phyloP scores from a whole-genome alignment of 2,113 vertebrate genomes.

The Brachypteracias leptosomus region DNA sequence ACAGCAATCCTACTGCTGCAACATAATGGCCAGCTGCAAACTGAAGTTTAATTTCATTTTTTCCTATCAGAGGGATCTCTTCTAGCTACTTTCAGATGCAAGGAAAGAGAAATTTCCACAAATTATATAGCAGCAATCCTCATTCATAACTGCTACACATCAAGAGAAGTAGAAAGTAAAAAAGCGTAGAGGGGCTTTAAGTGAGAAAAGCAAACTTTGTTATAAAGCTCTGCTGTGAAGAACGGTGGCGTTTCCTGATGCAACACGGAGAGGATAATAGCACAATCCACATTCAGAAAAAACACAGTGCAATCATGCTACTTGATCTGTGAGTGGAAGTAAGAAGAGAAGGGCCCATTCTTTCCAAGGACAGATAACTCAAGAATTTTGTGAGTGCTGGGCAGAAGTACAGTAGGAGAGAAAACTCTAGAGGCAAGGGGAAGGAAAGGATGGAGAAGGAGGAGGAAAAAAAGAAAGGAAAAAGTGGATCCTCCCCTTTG shows the following conservation, averaged over 20 bases:
- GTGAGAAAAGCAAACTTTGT: neutral
- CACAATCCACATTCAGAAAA: neutral
- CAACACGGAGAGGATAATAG: neutral
- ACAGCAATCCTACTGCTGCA: slow-evolving; percentile 42
- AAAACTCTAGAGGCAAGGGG: neutral
- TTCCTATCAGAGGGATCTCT: slow-evolving; percentile 2
- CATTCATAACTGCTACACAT: neutral
- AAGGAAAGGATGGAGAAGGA: neutral
- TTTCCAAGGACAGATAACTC: neutral
- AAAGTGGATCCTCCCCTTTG: neutral
- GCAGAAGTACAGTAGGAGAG: neutral
- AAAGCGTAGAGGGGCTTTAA: neutral
- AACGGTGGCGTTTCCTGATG: neutral
- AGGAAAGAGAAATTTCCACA: neutral
- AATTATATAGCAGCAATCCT: neutral
- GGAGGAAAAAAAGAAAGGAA: neutral
- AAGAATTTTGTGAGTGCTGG: neutral
- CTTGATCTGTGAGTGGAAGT: neutral
- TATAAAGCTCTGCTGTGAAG: neutral
- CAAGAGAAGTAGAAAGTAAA: neutral
- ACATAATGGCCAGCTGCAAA: slow-evolving; percentile 45
- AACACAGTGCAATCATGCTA: rapidly evolving
- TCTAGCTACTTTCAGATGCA: neutral
- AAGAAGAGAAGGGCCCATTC: neutral
- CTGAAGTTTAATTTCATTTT: slow-evolving; percentile 49